phyloP scores from a whole-genome alignment of 2,113 vertebrate genomes.

The Cisticola juncidis region DNA sequence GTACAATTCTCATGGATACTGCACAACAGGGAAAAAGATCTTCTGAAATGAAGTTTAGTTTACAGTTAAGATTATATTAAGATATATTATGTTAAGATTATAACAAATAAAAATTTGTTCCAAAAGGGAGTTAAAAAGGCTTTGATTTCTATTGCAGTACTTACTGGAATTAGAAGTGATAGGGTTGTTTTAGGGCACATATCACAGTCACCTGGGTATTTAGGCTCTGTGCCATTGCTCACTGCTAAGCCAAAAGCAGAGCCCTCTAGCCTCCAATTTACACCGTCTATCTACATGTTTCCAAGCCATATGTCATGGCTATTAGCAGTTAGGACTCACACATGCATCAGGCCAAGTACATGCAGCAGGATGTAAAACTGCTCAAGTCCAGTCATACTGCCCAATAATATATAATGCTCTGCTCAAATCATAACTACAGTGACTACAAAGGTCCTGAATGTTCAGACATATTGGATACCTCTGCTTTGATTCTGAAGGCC shows the following conservation, averaged over 20 bases:
- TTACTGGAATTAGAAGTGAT: not conserved
- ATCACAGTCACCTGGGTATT: not conserved
- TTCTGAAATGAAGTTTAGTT: not conserved
- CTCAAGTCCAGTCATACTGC: not conserved
- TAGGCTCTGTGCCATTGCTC: not conserved
- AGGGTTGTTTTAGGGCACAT: not conserved
- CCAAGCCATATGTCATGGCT: not conserved
- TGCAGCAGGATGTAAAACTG: not conserved
- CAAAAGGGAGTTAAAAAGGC: not conserved
- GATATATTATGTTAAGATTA: not conserved
- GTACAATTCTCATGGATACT: not conserved
- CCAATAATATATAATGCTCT: not conserved
- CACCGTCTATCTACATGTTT: not conserved
- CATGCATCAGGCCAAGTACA: not conserved
- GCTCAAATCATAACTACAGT: not conserved
- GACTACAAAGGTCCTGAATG: not conserved
- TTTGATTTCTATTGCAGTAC: not conserved
- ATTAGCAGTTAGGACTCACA: not conserved
- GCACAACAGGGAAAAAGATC: not conserved
- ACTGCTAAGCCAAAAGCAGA: not conserved
- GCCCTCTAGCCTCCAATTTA: not conserved
- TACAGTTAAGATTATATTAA: not conserved
- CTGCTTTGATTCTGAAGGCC: not conserved
- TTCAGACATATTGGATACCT: not conserved
- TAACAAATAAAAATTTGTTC: not conserved